phyloP scores from a whole-genome alignment of 1,140 invertebrate genomes.

The Cryptotermes secundus region DNA sequence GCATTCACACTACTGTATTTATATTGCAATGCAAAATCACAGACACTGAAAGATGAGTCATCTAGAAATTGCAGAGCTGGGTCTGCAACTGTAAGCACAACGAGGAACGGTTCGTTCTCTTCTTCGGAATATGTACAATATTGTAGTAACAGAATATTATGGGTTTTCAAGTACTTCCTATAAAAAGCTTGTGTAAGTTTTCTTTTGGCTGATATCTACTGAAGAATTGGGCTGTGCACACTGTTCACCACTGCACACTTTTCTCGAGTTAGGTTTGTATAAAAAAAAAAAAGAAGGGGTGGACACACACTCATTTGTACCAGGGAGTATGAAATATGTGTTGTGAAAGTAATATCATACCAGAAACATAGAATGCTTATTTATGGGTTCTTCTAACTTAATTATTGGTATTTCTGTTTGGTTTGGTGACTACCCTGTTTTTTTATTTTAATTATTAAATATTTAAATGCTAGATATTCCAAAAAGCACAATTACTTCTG shows the following conservation, averaged over 20 bases:
- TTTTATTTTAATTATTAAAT: conserved; percentile 13
- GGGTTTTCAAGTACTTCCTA: conserved; percentile 20
- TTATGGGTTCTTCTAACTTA: not conserved
- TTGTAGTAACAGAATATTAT: not conserved
- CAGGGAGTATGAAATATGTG: conserved; percentile 17
- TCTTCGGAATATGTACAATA: conserved; percentile 31
- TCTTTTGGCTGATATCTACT: not conserved
- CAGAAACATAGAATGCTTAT: conserved; percentile 18
- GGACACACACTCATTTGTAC: conserved; percentile 13
- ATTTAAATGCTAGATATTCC: not conserved
- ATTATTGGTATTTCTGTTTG: conserved; percentile 18
- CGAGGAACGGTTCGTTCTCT: conserved; percentile 32
- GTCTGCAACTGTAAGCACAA: conserved; percentile 32
- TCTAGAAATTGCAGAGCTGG: conserved; percentile 28
- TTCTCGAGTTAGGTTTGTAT: conserved; percentile 27
- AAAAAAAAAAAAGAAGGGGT: conserved; percentile 5
- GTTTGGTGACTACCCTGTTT: conserved; percentile 35
- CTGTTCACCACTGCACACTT: conserved; percentile 23
- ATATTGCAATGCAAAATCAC: conserved; percentile 36
- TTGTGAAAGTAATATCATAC: conserved; percentile 22
- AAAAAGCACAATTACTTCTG: not conserved
- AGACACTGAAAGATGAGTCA: conserved; percentile 34
- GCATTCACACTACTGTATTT: conserved; percentile 26
- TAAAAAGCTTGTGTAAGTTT: conserved; percentile 22
- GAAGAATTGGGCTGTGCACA: not conserved